Conservation (phyloP, 2,113 vertebrate species). For the Pterocles orientalis region DNA sequence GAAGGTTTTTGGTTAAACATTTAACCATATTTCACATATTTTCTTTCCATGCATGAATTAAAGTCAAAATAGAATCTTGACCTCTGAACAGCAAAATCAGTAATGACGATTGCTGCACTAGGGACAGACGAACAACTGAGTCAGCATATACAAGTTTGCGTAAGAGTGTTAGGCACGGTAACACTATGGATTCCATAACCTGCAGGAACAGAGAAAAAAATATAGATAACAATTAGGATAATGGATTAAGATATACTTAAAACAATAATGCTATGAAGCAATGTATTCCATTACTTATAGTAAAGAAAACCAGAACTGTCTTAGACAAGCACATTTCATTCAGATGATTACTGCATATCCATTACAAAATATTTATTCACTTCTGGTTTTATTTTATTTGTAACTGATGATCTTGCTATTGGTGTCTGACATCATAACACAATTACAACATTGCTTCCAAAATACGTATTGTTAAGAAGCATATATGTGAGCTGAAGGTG, state of each 20-base stretch:
- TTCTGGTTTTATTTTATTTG: neutral
- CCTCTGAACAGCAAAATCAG: constrained; percentile 88
- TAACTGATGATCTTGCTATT: neutral
- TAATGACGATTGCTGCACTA: constrained; percentile 81
- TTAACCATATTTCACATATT: neutral
- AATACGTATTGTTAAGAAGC: neutral
- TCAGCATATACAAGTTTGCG: constrained; percentile 89
- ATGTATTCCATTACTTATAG: neutral
- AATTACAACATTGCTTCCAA: neutral
- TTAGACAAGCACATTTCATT: neutral
- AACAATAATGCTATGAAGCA: neutral
- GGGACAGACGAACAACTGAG: constrained; percentile 77
- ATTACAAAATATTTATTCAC: neutral
- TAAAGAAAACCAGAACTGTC: neutral
- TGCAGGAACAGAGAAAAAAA: constrained; percentile 44
- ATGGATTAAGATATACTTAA: neutral
- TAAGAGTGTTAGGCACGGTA: constrained; percentile 83
- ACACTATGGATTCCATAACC: constrained; percentile 83
- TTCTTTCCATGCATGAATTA: neutral
- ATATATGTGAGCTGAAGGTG: neutral
- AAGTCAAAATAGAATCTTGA: constrained; percentile 17
- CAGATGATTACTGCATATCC: neutral
- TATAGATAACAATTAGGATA: neutral
- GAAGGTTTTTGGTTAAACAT: neutral
- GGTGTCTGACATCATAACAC: neutral